Conservation (phyloP, 2,797 vertebrate species). For the Poecile montanus region DNA sequence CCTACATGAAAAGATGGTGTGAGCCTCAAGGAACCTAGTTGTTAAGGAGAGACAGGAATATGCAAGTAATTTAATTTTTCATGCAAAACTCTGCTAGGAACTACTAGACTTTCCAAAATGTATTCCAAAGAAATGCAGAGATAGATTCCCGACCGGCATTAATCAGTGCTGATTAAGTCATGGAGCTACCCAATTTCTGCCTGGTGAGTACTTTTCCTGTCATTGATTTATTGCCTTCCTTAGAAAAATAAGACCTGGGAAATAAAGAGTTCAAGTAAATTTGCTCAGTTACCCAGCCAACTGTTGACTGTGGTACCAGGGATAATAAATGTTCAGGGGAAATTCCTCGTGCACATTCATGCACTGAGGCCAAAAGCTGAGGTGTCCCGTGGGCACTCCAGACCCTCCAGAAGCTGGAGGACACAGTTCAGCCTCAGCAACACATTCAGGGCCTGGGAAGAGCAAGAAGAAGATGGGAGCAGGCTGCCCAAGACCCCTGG, state of each 20-base stretch:
- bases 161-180: constrained; percentile 72
- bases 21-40: not conserved
- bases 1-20: not conserved
- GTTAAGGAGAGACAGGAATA: constrained; percentile 6
- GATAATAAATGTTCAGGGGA: constrained; percentile 53
- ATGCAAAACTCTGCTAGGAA: constrained; percentile 50
- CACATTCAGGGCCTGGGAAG: not conserved
- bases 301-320: constrained; percentile 59
- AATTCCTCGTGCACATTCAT: not conserved
- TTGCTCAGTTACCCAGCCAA: constrained; percentile 63
- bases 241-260: constrained; percentile 70
- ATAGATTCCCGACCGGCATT: constrained; percentile 66
- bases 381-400: not conserved
- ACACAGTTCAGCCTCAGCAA: not conserved
- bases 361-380: not conserved
- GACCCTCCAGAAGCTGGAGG: not conserved
- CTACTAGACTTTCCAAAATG: constrained; percentile 61
- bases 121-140: constrained; percentile 68
- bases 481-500: not conserved
- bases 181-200: constrained; percentile 71
- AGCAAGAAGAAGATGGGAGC: not conserved
- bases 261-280: constrained; percentile 71
- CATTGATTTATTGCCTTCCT: constrained; percentile 71
- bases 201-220: constrained; percentile 72
- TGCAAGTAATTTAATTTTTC: constrained; percentile 37